Evolutionary conservation across 2,888 invertebrate genomes (phyloP), one percentile per base, ranked within the genome.

Genomic region (Leptinotarsa rubiginosa): DNA sequence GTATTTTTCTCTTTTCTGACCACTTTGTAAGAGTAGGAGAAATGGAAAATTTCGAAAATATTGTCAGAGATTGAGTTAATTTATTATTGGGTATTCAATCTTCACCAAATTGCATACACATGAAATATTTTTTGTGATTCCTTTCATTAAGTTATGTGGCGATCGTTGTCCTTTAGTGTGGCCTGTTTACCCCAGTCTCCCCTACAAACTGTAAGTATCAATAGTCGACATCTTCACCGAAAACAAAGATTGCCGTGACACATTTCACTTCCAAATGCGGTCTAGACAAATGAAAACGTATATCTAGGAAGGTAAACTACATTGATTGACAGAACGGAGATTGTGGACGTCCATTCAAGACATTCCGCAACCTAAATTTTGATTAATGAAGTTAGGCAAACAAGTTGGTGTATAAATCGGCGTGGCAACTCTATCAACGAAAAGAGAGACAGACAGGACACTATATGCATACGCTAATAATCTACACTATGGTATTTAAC

Each of bases 391-490:
- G 47, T 50, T 25, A 16, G 31, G 56, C 68, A 71, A 71, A 74
- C 64, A 59, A 59, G 59, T 59, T 54, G 18, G 69, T 65, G 47
- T 41, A 68, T 54, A 31, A 67, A 52, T 64, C 10, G 41, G 41
- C 52, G n/a, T 22, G 47, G 50, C 50, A 52, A 15, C 47, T 68
- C 25, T 68, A 18, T 47, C 67, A 69, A 54, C 18, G 74, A 75
- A 75, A 77, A 75, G 75, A 73, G 72, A 67, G 50, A 31, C 65
- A 69, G 54, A 70, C 69, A 78, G 65, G 54, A 70, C 69, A 78
- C 76, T 80, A 80, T 80, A 78, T 81, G 79, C 80, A 81, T 79
- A 78, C 80, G 77, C 75, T 78, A 79, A 80, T 81, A 78, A 79
- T 80, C 78, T 79, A 77, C 73, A 12, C 56, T 20, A 22, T 62